These are phyloP conservation scores for Sphinx pinastri DNA, from an alignment of 2,888 invertebrate genomes.

Conservation along the genomic window DNA sequence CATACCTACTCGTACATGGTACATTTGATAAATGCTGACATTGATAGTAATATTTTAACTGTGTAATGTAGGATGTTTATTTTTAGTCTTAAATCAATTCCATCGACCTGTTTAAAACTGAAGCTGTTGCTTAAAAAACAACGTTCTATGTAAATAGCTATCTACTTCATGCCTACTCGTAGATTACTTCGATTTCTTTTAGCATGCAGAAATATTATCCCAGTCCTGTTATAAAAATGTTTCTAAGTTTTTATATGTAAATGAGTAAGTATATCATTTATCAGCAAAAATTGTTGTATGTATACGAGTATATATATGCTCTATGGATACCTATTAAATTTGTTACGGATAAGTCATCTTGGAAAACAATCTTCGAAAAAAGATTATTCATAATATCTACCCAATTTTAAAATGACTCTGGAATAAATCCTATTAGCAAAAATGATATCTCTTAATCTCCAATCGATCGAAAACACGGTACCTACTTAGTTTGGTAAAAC, in stretches of 20 bases:
- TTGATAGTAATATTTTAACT: conserved; percentile 30
- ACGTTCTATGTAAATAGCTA: neutral
- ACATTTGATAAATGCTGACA: conserved; percentile 24
- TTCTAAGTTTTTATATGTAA: neutral
- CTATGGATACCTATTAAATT: no score
- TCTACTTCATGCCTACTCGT: conserved; percentile 9
- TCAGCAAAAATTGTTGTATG: no score
- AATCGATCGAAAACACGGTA: no score
- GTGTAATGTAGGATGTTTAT: conserved; percentile 37
- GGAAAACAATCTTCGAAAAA: no score
- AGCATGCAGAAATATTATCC: neutral
- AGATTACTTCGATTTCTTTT: neutral
- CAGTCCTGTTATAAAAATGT: neutral
- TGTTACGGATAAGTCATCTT: no score
- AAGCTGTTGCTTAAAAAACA: conserved; percentile 31
- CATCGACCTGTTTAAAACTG: conserved; percentile 32
- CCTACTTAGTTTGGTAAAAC: no score
- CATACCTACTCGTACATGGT: neutral
- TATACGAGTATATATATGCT: no score
- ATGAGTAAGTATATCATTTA: no score
- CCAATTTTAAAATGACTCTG: neutral
- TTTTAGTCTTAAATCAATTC: conserved; percentile 34
- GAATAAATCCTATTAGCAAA: neutral
- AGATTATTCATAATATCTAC: no score
- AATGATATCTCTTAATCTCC: no score